Conservation (phyloP, 2,888 invertebrate genomes). For the Hirtodrosophila cameraria region DNA sequence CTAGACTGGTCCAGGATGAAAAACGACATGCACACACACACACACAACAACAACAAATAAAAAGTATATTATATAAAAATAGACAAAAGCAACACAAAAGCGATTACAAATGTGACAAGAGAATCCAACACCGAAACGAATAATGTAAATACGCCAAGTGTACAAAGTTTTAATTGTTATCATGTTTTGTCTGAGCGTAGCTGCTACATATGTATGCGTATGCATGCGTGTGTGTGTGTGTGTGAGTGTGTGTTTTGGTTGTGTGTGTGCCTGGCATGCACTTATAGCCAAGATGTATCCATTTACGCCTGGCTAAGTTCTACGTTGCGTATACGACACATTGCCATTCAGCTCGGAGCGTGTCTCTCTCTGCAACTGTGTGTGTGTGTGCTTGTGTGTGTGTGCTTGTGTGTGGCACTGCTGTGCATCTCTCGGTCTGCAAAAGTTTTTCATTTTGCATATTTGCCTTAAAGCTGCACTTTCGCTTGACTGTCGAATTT, state of each 20-base stretch:
- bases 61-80: slow-evolving; percentile 27
- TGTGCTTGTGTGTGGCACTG: slow-evolving; percentile 30
- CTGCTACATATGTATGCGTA: not conserved
- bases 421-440: slow-evolving; percentile 41
- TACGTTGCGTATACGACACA: slow-evolving; percentile 79
- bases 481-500: slow-evolving; percentile 45
- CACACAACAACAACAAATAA: slow-evolving; percentile 2
- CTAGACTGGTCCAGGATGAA: too few relatives aligned
- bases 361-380: slow-evolving; percentile 28
- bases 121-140: slow-evolving; percentile 77
- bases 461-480: slow-evolving; percentile 73
- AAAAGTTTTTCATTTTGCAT: slow-evolving; percentile 70
- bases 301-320: slow-evolving; percentile 78
- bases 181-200: slow-evolving; percentile 70
- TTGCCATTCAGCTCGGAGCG: slow-evolving; percentile 61
- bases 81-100: slow-evolving; percentile 22
- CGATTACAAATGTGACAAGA: slow-evolving; percentile 72
- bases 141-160: slow-evolving; percentile 80
- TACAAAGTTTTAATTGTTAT: slow-evolving; percentile 79
- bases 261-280: slow-evolving; percentile 46
- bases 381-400: slow-evolving; percentile 14
- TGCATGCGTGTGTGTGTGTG: slow-evolving; percentile 6
- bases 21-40: slow-evolving; percentile 13
- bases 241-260: not conserved
- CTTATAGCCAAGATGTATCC: slow-evolving; percentile 76